Evolutionary conservation across 2,888 invertebrate genomes (phyloP), one percentile per base, ranked within the genome.

Genomic region (Dynastes tityus): DNA sequence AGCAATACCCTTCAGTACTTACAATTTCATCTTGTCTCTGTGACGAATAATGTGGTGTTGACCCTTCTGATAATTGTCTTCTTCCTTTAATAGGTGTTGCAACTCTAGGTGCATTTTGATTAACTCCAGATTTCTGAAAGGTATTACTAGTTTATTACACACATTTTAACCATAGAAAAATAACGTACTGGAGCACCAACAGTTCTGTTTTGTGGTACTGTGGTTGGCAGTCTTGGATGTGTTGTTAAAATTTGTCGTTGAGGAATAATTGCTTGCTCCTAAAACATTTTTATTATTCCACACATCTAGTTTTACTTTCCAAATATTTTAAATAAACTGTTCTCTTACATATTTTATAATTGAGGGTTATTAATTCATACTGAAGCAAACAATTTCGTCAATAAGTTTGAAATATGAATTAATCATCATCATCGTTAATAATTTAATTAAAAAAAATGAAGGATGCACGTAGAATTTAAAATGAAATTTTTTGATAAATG

Each of bases 241-340:
- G 68, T 29, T 49, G 67, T 40, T 61, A 68, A 6, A 37, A 77
- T 68, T 61, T 77, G 77, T 16, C 70, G 70, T 45, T 68, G 77
- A 13, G 77, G 77, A 40, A 58, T n/a, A 13, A 77, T 63, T 1
- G 68, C 16, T 5, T 70, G 77, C 32, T 71, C 68, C 77, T 68
- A 51, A 68, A 71, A 68, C 29, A 40, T 40, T 61, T 11, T 29
- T 11, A 27, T 29, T 6, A 49, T 70, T n/a, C n/a, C 16, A 53
- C 3, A 11, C 16, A 13, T n/a, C n/a, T 53, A 9, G 51, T 51
- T 9, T 6, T 51, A 13, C n/a, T 51, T 13, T 9, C 11, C 4
- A 9, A 51, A 16, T 1, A n/a, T 16, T 53, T 53, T 16, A 53
- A 2, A 16, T 16, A n/a, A 53, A 53, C 3, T 53, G 2, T n/a